Evolutionary conservation across 2,113 vertebrate species (phyloP), one percentile per base, ranked within the genome.

Genomic region (Daubentonia madagascariensis): DNA sequence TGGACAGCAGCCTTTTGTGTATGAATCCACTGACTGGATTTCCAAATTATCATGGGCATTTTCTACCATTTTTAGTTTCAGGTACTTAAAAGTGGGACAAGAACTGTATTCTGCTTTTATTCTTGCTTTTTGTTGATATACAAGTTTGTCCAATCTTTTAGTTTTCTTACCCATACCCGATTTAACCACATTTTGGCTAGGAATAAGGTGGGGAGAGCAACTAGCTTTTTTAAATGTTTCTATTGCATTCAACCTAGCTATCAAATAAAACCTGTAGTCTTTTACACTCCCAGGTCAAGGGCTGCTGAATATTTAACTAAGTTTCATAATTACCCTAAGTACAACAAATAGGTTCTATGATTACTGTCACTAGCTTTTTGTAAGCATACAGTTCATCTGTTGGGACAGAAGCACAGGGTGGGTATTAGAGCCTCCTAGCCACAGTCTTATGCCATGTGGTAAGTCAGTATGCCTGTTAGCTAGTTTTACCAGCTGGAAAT

Each of bases 301-400:
- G 45, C 85, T 83, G 52, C 65, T 94, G 37, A 90, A 86, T 78
- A 92, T 78, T 93, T 86, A 85, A 95, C 32, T 73, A 59, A 45
- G 73, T 90, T 43, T 85, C 14, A 11, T 54, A 89, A 48, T 52
- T 61, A 70, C 25, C 22, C 10, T 73, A 23, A 61, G 75, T 52
- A 79, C 25, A 67, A 65, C 67, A 91, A 20, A 11, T 2, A 43
- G 37, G 23, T 76, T 57, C 57, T 32, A 3, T 96, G 80, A 70
- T 45, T 67, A 57, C 3, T 37, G 25, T 48, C 1, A 23, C 25
- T 50, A 50, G 48, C 65, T 78, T 30, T 85, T 25, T 72, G 37
- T 54, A 48, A 80, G 54, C 28, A 20, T 14, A 14, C 20, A 72
- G 37, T 4, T 61, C 61, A 18, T 28, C 43, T 50, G 86, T 7